phyloP scores from a whole-genome alignment of 2,888 invertebrate genomes.

The Epinotia bilunana region DNA sequence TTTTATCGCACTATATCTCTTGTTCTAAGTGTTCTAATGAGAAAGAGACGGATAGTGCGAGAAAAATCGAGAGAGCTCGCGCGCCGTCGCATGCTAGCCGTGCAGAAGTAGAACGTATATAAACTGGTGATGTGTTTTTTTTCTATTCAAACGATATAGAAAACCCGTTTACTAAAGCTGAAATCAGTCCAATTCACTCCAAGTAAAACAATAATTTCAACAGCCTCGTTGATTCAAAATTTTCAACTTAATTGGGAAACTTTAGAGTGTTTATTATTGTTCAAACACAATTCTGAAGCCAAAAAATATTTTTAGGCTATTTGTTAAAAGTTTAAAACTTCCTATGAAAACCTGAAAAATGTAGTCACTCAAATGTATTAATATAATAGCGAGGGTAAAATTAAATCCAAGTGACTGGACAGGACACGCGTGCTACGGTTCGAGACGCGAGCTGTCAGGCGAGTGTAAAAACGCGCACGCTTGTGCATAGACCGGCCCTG shows the following conservation, averaged over 20 bases:
- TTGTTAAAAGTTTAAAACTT: neutral
- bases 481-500: too few species aligned
- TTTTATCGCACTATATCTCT: too few species aligned
- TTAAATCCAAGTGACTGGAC: neutral
- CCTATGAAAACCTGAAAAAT: neutral
- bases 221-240: conserved; percentile 2
- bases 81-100: too few species aligned
- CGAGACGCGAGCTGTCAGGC: too few species aligned
- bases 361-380: neutral
- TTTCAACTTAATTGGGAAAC: conserved; percentile 15
- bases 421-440: too few species aligned
- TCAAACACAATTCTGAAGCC: conserved; percentile 1
- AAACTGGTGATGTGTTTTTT: too few species aligned
- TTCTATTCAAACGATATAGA: too few species aligned
- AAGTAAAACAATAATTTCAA: conserved; percentile 23
- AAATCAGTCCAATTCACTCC: neutral
- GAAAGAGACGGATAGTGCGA: too few species aligned
- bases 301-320: neutral
- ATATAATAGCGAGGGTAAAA: neutral
- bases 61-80: too few species aligned
- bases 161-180: neutral
- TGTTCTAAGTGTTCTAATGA: too few species aligned
- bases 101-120: too few species aligned
- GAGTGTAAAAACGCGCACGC: too few species aligned
- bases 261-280: conserved; percentile 3